Percentiles rank a stretch among this genome's conserved stretches.
Evolutionary conservation across 1,140 invertebrate species (phyloP).

Genomic region (Eumeta japonica): DNA sequence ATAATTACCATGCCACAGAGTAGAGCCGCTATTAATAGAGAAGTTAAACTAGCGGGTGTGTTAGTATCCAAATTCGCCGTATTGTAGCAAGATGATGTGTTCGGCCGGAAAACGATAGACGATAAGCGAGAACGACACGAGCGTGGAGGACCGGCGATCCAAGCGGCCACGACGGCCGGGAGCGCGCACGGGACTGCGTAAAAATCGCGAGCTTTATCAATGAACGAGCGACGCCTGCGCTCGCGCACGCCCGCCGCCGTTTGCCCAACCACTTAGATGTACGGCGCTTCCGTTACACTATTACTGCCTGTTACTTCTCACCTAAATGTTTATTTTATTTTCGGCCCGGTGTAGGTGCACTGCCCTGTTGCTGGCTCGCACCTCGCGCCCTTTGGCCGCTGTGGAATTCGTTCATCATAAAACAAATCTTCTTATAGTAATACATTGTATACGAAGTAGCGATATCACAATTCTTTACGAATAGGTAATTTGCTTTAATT

Average conservation of each 20-base stretch:
- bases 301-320: slow-evolving; percentile 29
- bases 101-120: slow-evolving; percentile 19
- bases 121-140: too few species aligned
- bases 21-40: too few species aligned
- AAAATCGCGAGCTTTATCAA: slow-evolving; percentile 51
- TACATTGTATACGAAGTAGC: too few species aligned
- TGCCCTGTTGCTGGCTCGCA: too few species aligned
- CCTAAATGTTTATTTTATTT: slow-evolving; percentile 40
- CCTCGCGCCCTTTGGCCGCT: too few species aligned
- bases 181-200: slow-evolving; percentile 39
- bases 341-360: too few species aligned
- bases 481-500: too few species aligned
- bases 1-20: slow-evolving; percentile 47
- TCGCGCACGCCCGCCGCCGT: slow-evolving; percentile 26
- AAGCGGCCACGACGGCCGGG: slow-evolving; percentile 26
- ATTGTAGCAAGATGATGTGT: slow-evolving; percentile 9
- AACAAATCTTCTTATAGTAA: too few species aligned
- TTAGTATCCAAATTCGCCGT: too few species aligned
- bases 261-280: slow-evolving; percentile 33
- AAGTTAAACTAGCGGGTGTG: too few species aligned
- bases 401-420: too few species aligned
- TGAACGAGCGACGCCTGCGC: slow-evolving; percentile 24
- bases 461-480: too few species aligned
- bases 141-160: slow-evolving; percentile 16
- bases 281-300: slow-evolving; percentile 42